These are phyloP conservation scores for Calyptomena viridis DNA, from an alignment of 2,113 vertebrate species.

Conservation along the genomic window DNA sequence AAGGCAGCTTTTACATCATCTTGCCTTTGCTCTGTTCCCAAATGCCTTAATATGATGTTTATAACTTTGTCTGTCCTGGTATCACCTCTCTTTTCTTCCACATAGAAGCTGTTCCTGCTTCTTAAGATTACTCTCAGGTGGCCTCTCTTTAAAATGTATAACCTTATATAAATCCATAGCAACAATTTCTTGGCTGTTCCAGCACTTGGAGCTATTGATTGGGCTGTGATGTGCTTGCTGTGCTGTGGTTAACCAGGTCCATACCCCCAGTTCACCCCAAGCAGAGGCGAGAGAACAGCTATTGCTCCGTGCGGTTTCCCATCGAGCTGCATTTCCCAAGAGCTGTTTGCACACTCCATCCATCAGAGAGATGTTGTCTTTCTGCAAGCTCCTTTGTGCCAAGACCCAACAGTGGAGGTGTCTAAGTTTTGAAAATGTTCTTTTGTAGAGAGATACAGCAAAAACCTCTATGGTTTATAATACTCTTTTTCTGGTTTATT, in stretches of 20 bases:
- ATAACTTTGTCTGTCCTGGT: not conserved
- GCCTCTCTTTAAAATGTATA: constrained; percentile 15
- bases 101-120: not conserved
- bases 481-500: not conserved
- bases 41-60: not conserved
- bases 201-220: not conserved
- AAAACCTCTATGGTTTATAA: not conserved
- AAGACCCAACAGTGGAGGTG: not conserved
- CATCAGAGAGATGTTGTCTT: not conserved
- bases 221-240: not conserved
- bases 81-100: not conserved
- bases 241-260: not conserved
- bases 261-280: not conserved
- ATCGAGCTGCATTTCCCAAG: not conserved
- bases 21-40: not conserved
- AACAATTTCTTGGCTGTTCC: constrained; percentile 14
- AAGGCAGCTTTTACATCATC: not conserved
- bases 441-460: not conserved
- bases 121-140: constrained; percentile 18
- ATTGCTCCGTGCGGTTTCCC: not conserved
- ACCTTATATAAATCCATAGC: constrained; percentile 34
- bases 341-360: not conserved
- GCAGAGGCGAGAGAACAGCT: not conserved
- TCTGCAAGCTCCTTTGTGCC: not conserved
- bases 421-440: not conserved